Evolutionary conservation across 2,113 vertebrate species (phyloP).

Genomic region (Zeus faber): DNA sequence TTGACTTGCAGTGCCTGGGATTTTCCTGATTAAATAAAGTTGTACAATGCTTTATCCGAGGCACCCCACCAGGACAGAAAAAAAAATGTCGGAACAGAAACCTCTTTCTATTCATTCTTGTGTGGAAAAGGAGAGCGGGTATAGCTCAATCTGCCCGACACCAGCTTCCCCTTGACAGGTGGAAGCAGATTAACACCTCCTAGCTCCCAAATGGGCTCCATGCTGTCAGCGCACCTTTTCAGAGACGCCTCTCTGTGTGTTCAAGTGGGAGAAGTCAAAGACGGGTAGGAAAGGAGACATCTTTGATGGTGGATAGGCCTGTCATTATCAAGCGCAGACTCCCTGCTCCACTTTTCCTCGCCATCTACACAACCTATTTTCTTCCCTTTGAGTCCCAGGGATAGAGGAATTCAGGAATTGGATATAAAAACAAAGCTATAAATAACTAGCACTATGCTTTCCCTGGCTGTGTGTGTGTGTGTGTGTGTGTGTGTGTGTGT

Average conservation of each 20-base stretch:
- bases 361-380: conserved; percentile 42
- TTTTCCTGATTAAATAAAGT: too few species aligned
- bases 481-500: background rate
- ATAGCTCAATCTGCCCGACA: too few species aligned
- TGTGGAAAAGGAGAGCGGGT: too few species aligned
- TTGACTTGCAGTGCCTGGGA: too few species aligned
- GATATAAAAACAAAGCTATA: background rate
- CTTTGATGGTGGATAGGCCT: conserved; percentile 43
- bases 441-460: background rate
- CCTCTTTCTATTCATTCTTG: too few species aligned
- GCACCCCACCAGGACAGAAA: too few species aligned
- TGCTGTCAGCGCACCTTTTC: conserved; percentile 20
- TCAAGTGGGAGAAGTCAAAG: conserved; percentile 16
- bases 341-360: conserved; percentile 58
- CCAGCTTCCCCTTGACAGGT: background rate
- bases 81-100: too few species aligned
- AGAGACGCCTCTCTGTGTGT: conserved; percentile 34
- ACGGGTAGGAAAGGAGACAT: conserved; percentile 24
- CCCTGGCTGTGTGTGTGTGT: background rate
- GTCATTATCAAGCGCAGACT: conserved; percentile 44
- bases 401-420: background rate
- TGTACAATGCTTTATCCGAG: too few species aligned
- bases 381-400: conserved; percentile 14
- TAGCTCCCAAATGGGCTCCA: background rate
- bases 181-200: background rate